phyloP scores from a whole-genome alignment of 2,888 invertebrate genomes.

The Eremobia ochroleuca region DNA sequence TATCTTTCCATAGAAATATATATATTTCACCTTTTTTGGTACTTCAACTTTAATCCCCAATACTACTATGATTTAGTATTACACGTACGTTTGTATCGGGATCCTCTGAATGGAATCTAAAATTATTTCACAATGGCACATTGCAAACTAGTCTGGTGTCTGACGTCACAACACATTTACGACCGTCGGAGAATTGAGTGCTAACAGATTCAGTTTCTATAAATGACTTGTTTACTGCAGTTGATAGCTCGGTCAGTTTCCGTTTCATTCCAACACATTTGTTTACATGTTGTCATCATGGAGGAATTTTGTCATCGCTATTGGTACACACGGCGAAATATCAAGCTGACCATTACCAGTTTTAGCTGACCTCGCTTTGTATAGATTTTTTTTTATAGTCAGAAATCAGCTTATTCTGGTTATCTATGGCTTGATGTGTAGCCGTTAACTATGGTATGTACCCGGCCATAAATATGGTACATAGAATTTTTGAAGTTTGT shows the following conservation, averaged over 20 bases:
- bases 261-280: slow-evolving; percentile 17
- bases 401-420: not conserved
- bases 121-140: not conserved
- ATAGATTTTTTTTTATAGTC: not conserved
- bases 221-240: slow-evolving; percentile 50
- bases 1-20: not conserved
- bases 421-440: not conserved
- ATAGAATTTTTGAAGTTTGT: no score
- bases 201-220: slow-evolving; percentile 49
- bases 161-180: slow-evolving; percentile 37
- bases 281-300: slow-evolving; percentile 4
- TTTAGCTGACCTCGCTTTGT: not conserved
- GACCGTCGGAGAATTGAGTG: slow-evolving; percentile 34
- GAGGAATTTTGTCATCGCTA: not conserved
- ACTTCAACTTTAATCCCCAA: not conserved
- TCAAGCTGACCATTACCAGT: not conserved
- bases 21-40: not conserved
- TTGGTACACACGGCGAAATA: not conserved
- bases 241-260: slow-evolving; percentile 30
- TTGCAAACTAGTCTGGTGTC: slow-evolving; percentile 1
- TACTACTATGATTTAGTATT: not conserved
- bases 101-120: not conserved
- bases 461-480: no score
- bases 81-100: not conserved
- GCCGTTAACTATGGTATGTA: not conserved